Base-by-base conservation (phyloP, 2,113 vertebrate genomes). In the Misgurnus anguillicaudatus region DNA sequence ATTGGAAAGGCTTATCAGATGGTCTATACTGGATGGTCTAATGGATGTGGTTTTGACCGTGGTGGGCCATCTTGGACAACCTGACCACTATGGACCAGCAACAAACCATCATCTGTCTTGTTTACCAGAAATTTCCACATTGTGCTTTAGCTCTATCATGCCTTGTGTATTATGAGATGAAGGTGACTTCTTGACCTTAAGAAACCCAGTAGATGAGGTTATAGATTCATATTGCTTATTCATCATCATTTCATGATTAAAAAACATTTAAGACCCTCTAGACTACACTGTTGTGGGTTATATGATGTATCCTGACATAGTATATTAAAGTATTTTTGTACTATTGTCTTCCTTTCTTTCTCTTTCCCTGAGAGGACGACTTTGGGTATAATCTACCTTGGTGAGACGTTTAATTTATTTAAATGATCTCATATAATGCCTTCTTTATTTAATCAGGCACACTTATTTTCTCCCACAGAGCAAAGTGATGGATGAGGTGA, bases 401-500 rank as follows among this genome's bases (percentile, higher is more conserved):
- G 47, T 47, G 38, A 78, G n/a, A 67, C 70, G 17, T 63, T 83
- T 78, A 55, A 82, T 82, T 71, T 86, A 78, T 84, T 82, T 82
- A 66, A 84, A 80, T 76, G 2, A 79, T 77, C 78, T 84, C 78
- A 80, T 66, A 78, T 84, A 84, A 82, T 78, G 57, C 61, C 80
- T 71, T 36, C 82, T 65, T 80, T 57, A 78, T 84, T 80, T 84
- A 84, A 86, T 86, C 76, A 85, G 79, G 66, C 62, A 60, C 19
- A 36, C 72, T 77, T 64, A 75, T 79, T 77, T 57, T 84, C 80
- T 78, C 82, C 72, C 65, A 69, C 74, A 9, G 58, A 77, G 76
- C 45, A 36, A 74, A 74, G 51, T 72, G 81, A 80, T 63, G 64
- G 78, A 80, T 82, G 77, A 73, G 78, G 60, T 78, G 80, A 82